Evolutionary conservation across 2,888 invertebrate genomes (phyloP), one percentile per base, ranked within the genome.

Genomic region (Parnassius glacialis): DNA sequence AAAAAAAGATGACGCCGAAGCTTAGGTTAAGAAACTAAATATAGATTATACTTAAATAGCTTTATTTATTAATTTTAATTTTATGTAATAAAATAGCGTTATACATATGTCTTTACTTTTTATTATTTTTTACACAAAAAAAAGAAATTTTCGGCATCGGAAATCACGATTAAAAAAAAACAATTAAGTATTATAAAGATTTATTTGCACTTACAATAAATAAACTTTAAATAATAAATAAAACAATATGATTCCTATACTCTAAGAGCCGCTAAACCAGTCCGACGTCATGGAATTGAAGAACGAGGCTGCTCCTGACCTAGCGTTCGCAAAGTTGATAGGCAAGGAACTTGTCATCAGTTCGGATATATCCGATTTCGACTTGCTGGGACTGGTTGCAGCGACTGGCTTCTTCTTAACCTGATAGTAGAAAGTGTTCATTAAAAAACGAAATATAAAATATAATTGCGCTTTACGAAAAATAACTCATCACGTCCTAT

Each of bases 261-360:
- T 2, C 45, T 58, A 62, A 7, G 63, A 59, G 3, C 90, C 89
- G 65, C 95, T 93, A 78, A 96, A 96, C 96, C 96, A 96, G 80
- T 96, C 96, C 10, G 95, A 94, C 9, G 96, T 95, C 94, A 96
- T 95, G 3, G 95, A 95, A 59, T 95, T 96, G 81, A 96, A 96
- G 84, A 96, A 94, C 0, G 96, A 95, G 0, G 95, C 95, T 0
- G 96, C 96, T 12, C 96, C 94, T 13, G 96, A 95, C 68, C 95
- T 93, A 0, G 94, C 93, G 52, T 93, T 90, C 1, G 94, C 90
- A 64, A 91, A 89, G 74, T 90, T 90, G 55, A 90, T 83, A 0
- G 90, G 90, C 52, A 91, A 57, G 0, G 91, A 90, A 48, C 71
- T 81, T 1, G 84, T 75, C 90, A 90, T 88, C 44, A 89, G 67